Evolutionary conservation across 2,888 invertebrate genomes (phyloP).

Genomic region (Epinotia demarniana): DNA sequence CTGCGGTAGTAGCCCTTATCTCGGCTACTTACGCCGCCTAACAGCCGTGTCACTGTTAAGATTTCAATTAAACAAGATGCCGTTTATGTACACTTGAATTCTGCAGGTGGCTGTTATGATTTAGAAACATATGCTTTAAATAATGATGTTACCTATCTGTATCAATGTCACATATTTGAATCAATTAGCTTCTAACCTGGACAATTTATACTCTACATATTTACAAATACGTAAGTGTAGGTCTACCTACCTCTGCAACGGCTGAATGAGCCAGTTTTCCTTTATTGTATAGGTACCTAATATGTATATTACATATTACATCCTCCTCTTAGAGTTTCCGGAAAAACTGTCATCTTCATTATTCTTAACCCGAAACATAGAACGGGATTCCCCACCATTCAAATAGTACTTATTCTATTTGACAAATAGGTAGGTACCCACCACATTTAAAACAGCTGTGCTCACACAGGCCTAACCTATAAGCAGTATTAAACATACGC

Average conservation of each 20-base stretch:
- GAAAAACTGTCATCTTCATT: background rate
- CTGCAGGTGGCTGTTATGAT: background rate
- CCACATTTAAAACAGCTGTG: background rate
- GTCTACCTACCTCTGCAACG: background rate
- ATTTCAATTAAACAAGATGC: slow-evolving; percentile 33
- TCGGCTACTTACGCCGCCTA: slow-evolving; percentile 57
- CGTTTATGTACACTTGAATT: background rate
- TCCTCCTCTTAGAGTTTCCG: background rate
- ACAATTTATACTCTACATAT: background rate
- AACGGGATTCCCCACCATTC: background rate
- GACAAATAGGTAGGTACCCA: background rate
- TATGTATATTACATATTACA: background rate
- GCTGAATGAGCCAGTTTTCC: background rate
- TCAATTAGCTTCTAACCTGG: background rate
- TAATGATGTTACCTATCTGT: background rate
- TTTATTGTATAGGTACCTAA: background rate
- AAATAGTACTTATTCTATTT: background rate
- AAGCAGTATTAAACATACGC: background rate
- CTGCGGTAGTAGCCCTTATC: slow-evolving; percentile 71
- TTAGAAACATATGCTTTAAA: background rate
- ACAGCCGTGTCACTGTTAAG: slow-evolving; percentile 39
- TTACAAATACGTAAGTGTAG: too few relatives aligned
- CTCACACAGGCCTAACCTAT: background rate
- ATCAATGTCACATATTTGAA: background rate
- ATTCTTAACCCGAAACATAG: background rate